Conservation (phyloP, 2,113 vertebrate genomes). For the Saguinus imperator region DNA sequence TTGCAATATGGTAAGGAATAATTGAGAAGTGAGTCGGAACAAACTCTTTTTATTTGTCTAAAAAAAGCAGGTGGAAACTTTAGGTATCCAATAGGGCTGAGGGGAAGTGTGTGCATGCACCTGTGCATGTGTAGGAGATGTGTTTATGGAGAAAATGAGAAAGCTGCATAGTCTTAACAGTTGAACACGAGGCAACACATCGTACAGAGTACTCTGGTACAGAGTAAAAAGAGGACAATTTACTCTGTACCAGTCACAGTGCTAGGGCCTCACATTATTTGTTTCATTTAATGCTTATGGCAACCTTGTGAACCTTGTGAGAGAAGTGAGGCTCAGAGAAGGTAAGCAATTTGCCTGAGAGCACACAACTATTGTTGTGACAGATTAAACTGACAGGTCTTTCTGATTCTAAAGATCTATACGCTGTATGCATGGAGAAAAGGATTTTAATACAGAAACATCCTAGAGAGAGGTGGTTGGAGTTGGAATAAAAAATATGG, state of each 20-base stretch:
- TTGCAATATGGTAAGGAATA: not conserved
- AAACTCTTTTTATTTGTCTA: not conserved
- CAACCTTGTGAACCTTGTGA: not conserved
- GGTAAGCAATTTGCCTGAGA: not conserved
- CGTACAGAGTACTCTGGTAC: too few species aligned
- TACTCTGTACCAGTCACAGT: not conserved
- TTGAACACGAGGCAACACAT: not conserved
- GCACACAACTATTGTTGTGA: not conserved
- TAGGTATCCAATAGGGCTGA: not conserved
- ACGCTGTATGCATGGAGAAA: not conserved
- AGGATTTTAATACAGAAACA: not conserved
- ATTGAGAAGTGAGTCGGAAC: not conserved
- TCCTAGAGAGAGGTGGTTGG: not conserved
- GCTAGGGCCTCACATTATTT: not conserved
- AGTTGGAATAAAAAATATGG: slow-evolving; percentile 18
- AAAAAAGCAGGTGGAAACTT: not conserved
- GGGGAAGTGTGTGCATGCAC: not conserved
- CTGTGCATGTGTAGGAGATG: not conserved
- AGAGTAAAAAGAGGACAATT: not conserved
- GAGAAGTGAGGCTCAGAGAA: not conserved
- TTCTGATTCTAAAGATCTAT: not conserved
- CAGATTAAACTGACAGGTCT: not conserved
- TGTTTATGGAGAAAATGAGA: not conserved
- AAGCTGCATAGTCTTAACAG: not conserved
- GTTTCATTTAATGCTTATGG: not conserved